Evolutionary conservation across 2,888 invertebrate genomes (phyloP), one percentile per base, ranked within the genome.

Genomic region (Pelosia muscerda): DNA sequence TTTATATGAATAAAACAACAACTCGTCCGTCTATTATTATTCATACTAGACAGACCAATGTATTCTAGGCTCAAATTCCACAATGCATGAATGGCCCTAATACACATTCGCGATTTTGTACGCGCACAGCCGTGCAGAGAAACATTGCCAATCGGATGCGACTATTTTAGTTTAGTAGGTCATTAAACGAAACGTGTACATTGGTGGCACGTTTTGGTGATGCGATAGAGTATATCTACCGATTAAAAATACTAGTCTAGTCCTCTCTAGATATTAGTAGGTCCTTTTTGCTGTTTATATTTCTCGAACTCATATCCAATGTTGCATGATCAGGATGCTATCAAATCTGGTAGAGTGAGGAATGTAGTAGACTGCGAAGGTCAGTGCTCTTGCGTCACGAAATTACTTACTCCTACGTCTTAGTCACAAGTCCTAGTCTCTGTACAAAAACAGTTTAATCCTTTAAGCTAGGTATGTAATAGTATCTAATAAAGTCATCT

Each of bases 151-250:
- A 88, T 90, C 86, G 89, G 86, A 88, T 86, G 89, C 81, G 79
- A 83, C 89, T 88, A 88, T 90, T 89, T 89, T 86, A 83, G 89
- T 89, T 89, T 88, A 90, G 84, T 90, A 88, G 91, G 89, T 91
- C 91, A 88, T 91, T 91, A 89, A 88, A 89, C 92, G 89, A 78
- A 82, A 79, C 82, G 73, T 73, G 73, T 65, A 66, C 62, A 68
- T 62, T 42, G 58, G 63, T 68, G 69, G 65, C 76, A 71, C 68
- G 69, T 63, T 81, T 77, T 76, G 74, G 28, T 68, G 71, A 67
- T 67, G 75, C 38, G 23, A 68, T 60, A 63, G 68, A 42, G 23
- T 23, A n/a, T n/a, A n/a, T n/a, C n/a, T n/a, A 54, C 54, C 6
- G 31, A 38, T 26, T 56, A 26, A 26, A 23, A 23, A 23, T 3